Conservation (phyloP, 2,888 invertebrate genomes). For the Apocheima hispidaria region DNA sequence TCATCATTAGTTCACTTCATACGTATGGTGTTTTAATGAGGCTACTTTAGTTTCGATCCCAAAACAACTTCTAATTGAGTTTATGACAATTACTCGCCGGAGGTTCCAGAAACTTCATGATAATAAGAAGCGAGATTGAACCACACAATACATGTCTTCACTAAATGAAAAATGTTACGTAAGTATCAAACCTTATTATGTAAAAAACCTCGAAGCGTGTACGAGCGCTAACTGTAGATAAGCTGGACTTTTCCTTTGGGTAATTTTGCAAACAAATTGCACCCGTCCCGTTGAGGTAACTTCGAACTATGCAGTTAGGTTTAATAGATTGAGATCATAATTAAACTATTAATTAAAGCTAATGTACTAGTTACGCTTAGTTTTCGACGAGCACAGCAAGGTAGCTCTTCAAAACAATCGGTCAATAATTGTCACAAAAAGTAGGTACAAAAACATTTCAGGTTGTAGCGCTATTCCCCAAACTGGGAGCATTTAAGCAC, state of each 20-base stretch:
- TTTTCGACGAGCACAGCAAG: neutral
- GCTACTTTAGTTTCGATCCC: neutral
- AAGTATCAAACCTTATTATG: conserved; percentile 8
- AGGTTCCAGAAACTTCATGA: neutral
- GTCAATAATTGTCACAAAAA: too few species aligned
- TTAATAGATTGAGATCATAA: neutral
- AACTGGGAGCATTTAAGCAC: too few species aligned
- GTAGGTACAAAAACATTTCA: too few species aligned
- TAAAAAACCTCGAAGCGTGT: conserved; percentile 30
- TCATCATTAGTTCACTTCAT: neutral
- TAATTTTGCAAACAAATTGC: conserved; percentile 37
- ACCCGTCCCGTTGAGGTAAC: conserved; percentile 29
- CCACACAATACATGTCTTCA: conserved; percentile 5
- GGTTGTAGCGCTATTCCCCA: too few species aligned
- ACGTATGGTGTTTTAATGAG: neutral
- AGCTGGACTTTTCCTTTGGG: conserved; percentile 30
- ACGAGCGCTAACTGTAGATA: conserved; percentile 21
- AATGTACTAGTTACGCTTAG: neutral
- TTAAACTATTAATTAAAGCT: neutral
- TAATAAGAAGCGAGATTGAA: neutral
- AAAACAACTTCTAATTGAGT: neutral
- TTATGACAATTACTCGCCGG: neutral
- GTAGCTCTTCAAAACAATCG: conserved; percentile 35
- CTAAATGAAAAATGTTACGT: conserved; percentile 16
- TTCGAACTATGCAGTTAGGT: neutral